These are phyloP conservation scores for Nanorana parkeri DNA, from an alignment of 2,113 vertebrate species.

Conservation along the genomic window DNA sequence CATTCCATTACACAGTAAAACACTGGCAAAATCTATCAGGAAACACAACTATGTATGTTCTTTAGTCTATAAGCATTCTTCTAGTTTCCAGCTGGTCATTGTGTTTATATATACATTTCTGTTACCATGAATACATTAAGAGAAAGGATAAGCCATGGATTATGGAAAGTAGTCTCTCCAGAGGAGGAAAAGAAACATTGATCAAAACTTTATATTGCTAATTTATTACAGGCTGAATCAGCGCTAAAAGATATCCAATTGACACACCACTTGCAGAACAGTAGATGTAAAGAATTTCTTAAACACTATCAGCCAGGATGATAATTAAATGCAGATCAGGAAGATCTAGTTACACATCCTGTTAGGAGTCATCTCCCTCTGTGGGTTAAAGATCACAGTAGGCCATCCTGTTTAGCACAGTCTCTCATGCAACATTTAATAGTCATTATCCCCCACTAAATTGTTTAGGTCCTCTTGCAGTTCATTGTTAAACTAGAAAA, in stretches of 20 bases:
- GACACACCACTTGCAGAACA: not conserved
- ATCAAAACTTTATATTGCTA: not conserved
- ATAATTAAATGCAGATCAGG: slow-evolving; percentile 44
- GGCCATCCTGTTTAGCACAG: slow-evolving; percentile 37
- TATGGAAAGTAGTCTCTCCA: not conserved
- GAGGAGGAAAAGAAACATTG: not conserved
- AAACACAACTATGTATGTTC: not conserved
- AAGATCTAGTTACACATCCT: slow-evolving; percentile 51
- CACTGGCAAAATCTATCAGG: too few relatives aligned
- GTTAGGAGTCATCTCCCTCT: slow-evolving; percentile 37
- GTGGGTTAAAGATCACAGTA: slow-evolving; percentile 46
- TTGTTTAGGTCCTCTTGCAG: slow-evolving; percentile 35
- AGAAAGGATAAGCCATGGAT: not conserved
- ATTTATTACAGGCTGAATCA: not conserved
- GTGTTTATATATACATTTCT: not conserved
- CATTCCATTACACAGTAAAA: too few relatives aligned
- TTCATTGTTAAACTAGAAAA: slow-evolving; percentile 26
- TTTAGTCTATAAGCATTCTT: not conserved
- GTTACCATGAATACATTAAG: not conserved
- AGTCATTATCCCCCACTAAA: slow-evolving; percentile 36
- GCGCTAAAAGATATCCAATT: not conserved
- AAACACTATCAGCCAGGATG: not conserved
- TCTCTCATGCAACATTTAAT: slow-evolving; percentile 48
- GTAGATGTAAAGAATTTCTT: slow-evolving; percentile 15
- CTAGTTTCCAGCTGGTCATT: not conserved